phyloP scores from a whole-genome alignment of 2,888 invertebrate genomes.

The Epistrophe eligans region DNA sequence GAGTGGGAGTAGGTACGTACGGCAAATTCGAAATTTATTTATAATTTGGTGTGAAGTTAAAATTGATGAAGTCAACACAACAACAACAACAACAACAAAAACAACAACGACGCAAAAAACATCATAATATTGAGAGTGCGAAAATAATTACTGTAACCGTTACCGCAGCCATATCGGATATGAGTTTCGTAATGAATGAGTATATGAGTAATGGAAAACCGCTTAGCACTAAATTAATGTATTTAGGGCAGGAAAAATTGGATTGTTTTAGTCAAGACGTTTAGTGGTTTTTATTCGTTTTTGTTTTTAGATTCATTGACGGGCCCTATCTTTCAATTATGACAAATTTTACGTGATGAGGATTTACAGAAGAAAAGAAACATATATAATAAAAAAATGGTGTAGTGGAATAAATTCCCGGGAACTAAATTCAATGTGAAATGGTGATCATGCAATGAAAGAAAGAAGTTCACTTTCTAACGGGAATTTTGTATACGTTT shows the following conservation, averaged over 20 bases:
- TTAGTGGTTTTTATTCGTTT: neutral
- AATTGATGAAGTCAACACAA: constrained; percentile 12
- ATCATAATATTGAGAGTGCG: constrained; percentile 4
- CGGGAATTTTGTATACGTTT: too few relatives aligned
- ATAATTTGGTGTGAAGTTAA: constrained; percentile 18
- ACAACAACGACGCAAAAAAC: neutral
- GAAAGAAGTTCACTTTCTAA: too few relatives aligned
- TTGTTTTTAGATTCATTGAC: neutral
- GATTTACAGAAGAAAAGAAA: neutral
- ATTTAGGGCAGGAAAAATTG: constrained; percentile 20
- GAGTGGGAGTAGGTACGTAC: constrained; percentile 9
- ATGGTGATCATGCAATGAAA: too few relatives aligned
- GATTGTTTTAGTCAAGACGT: neutral
- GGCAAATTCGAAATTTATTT: constrained; percentile 7
- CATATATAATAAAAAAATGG: too few relatives aligned
- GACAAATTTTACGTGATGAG: neutral
- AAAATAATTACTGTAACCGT: constrained; percentile 28
- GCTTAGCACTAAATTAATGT: constrained; percentile 17
- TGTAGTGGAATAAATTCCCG: neutral
- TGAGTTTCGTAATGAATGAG: constrained; percentile 27
- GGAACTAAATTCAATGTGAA: neutral
- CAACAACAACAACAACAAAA: neutral
- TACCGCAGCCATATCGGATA: constrained; percentile 35
- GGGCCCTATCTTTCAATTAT: neutral
- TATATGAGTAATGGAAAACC: constrained; percentile 13